Base-by-base conservation (phyloP, 2,888 invertebrate genomes). In the Glaucopsyche alexis region DNA sequence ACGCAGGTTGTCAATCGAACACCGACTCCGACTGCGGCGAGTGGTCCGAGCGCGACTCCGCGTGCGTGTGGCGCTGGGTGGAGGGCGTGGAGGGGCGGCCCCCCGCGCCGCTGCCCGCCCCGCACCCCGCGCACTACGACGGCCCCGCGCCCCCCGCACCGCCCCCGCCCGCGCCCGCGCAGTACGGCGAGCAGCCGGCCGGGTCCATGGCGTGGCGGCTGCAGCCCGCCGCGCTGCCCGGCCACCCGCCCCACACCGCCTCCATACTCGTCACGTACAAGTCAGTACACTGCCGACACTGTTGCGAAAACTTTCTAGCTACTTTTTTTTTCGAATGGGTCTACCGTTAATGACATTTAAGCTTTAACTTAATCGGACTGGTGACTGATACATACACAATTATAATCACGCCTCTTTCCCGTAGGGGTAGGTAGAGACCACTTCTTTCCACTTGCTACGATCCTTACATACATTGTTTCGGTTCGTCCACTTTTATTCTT, bases 151-250 rank as follows among this genome's bases (percentile, higher is more conserved):
- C 38, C 14, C 19, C 7, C 16, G 55, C 60, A 6, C 60, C 60
- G 6, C 0, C 95, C 4, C 73, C n/a, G 96, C 84, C n/a, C 67
- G 73, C 91, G 93, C 47, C 72, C 67, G 77, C 77, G 92, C 78
- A 75, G 67, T 77, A 67, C 74, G 77, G 73, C 60, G 76, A 75
- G 75, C 66, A 93, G 87, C 79, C 80, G 65, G 89, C 95, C 40
- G 97, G 97, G 74, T 95, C 95, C 77, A 97, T 97, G 97, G 96
- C 96, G 79, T 97, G 96, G 96, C 94, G 95, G 71, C 96, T 81
- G 40, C 78, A 96, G 95, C 95, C 95, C 76, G 93, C 95, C 77
- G 93, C 95, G 76, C 97, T 81, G 96, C 97, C 73, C 78, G 84
- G 82, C 74, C 83, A 82, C 76, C 80, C 83, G 91, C 94, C 77